Percentiles rank a stretch among this genome's conserved stretches.
Evolutionary conservation across 1,140 invertebrate species (phyloP).

Genomic region (Melitaea cinxia): DNA sequence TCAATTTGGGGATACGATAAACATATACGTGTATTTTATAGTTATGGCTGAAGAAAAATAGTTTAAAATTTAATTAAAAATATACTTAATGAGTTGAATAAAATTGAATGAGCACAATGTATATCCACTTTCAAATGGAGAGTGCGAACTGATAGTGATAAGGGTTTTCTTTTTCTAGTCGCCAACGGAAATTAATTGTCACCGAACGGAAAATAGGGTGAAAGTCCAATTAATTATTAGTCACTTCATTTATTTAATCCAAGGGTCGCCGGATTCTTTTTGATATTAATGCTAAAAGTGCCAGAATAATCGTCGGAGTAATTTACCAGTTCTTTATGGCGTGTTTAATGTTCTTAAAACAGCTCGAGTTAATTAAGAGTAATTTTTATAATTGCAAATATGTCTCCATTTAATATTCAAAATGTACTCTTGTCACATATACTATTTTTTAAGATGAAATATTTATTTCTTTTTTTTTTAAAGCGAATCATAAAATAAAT

Average conservation of each 20-base stretch:
- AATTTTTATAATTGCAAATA: conserved; percentile 4
- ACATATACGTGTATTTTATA: too few species aligned
- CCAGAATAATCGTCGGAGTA: conserved; percentile 29
- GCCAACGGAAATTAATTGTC: conserved; percentile 79
- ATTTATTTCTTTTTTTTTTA: too few species aligned
- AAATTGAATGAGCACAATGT: conserved; percentile 35
- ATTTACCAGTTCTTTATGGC: conserved; percentile 23
- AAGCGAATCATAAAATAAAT: too few species aligned
- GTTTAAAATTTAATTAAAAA: not conserved
- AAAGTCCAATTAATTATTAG: conserved; percentile 81
- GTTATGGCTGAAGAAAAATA: too few species aligned
- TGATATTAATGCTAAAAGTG: conserved; percentile 71
- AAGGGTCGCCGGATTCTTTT: conserved; percentile 60
- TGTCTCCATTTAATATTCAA: too few species aligned
- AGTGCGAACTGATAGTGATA: conserved; percentile 70
- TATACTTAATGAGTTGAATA: not conserved
- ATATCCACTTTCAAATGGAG: conserved; percentile 61
- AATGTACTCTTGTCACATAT: too few species aligned
- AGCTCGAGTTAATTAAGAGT: not conserved
- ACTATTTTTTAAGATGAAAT: too few species aligned
- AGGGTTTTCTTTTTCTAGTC: conserved; percentile 75
- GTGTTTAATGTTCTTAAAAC: conserved; percentile 21
- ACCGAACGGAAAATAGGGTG: conserved; percentile 80
- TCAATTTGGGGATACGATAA: too few species aligned
- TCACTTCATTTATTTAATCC: conserved; percentile 81